Evolutionary conservation across 1,140 invertebrate genomes (phyloP).

Genomic region (Papilio xuthus): DNA sequence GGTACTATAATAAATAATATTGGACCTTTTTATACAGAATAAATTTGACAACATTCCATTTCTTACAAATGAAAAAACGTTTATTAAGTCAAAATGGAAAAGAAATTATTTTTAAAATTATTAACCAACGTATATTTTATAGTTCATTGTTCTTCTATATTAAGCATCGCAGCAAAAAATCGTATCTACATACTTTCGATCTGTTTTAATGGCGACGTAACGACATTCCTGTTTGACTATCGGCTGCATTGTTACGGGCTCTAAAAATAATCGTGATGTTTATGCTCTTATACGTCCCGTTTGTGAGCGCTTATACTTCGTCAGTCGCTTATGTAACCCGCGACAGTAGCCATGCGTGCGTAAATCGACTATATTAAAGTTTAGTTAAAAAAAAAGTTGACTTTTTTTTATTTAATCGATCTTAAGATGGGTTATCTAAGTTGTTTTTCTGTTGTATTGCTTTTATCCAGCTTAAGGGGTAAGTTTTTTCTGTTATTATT

Average conservation of each 20-base stretch:
- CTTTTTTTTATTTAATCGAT: background rate
- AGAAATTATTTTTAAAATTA: background rate
- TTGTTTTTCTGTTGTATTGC: conserved; percentile 44
- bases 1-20: no score
- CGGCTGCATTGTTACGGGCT: conserved; percentile 51
- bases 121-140: background rate
- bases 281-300: conserved; percentile 67
- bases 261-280: conserved; percentile 80
- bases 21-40: no score
- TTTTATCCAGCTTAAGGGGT: conserved; percentile 45
- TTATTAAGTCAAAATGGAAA: no score
- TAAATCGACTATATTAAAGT: background rate
- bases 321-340: conserved; percentile 51
- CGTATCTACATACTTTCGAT: conserved; percentile 40
- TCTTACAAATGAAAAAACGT: no score
- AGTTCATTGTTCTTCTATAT: conserved; percentile 11
- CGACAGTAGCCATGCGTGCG: conserved; percentile 17
- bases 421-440: conserved; percentile 25
- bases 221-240: conserved; percentile 63
- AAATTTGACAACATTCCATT: no score
- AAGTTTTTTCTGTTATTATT: conserved; percentile 40
- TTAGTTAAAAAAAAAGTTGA: conserved; percentile 5
- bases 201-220: conserved; percentile 48
- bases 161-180: background rate
- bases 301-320: conserved; percentile 60